Percentiles rank a stretch among this genome's conserved stretches.
These are phyloP conservation scores for Lophotis ruficrista DNA, from an alignment of 2,113 vertebrate species.

Conservation along the genomic window DNA sequence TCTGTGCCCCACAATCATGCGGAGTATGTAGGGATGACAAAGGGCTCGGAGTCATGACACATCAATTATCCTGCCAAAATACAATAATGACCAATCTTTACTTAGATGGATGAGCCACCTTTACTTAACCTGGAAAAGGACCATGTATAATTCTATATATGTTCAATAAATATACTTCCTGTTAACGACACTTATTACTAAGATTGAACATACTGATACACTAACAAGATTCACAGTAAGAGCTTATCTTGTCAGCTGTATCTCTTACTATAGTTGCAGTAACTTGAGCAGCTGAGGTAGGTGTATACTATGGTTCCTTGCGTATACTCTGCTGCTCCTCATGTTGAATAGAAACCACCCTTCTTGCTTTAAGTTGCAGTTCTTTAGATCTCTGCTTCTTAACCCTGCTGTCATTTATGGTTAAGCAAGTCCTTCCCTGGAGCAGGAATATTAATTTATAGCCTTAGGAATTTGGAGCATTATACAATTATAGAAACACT, in stretches of 20 bases:
- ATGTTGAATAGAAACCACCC: background rate
- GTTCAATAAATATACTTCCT: background rate
- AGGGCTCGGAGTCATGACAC: too few species aligned
- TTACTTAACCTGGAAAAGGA: too few species aligned
- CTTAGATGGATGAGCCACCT: too few species aligned
- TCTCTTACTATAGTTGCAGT: background rate
- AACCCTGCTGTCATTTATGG: background rate
- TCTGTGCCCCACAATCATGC: too few species aligned
- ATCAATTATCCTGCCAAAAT: too few species aligned
- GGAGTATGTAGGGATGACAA: too few species aligned
- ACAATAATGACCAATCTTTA: too few species aligned
- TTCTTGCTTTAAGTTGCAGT: background rate
- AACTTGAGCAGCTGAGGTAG: background rate
- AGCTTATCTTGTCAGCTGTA: background rate
- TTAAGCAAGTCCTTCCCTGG: background rate
- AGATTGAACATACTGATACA: background rate
- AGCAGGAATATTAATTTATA: background rate
- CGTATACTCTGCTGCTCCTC: background rate
- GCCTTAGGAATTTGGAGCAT: background rate
- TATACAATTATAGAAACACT: background rate
- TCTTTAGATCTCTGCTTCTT: background rate
- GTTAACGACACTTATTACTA: background rate
- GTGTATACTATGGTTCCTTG: background rate
- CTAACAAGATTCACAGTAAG: background rate
- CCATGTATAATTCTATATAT: too few species aligned